Evolutionary conservation across 1,140 invertebrate genomes (phyloP).

Genomic region (Leptinotarsa texana): DNA sequence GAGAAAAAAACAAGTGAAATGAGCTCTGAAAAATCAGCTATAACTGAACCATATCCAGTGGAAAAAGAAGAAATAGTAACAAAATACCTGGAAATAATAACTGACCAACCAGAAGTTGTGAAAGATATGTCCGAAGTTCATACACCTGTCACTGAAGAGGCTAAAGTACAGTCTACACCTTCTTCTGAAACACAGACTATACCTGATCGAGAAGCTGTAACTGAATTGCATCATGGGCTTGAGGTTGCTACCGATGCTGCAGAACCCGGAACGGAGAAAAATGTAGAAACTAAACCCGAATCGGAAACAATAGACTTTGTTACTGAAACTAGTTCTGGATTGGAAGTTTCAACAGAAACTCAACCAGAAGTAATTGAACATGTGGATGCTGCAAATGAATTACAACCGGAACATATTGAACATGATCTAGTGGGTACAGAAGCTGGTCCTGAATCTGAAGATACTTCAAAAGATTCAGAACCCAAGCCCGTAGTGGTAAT

Average conservation of each 20-base stretch:
- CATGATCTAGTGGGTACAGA: no score
- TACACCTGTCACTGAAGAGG: not conserved
- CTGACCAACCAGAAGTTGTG: not conserved
- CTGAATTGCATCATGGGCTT: not conserved
- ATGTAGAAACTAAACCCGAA: conserved; percentile 28
- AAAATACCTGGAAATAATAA: no score
- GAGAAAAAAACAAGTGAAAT: conserved; percentile 22
- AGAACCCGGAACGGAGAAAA: not conserved
- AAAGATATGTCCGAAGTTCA: not conserved
- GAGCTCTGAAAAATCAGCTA: conserved; percentile 1
- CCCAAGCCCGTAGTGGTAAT: not conserved
- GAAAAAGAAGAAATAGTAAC: conserved; percentile 19
- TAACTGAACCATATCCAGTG: conserved; percentile 19
- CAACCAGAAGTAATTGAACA: conserved; percentile 1
- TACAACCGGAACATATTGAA: not conserved
- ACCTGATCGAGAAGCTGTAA: not conserved
- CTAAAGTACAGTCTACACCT: not conserved
- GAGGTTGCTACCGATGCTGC: not conserved
- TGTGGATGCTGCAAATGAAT: not conserved
- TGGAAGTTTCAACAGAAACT: conserved; percentile 32
- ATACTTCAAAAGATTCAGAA: conserved; percentile 6
- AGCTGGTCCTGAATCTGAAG: not conserved
- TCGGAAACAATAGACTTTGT: conserved; percentile 31
- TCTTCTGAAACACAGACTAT: not conserved
- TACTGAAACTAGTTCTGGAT: conserved; percentile 32